Evolutionary conservation across 2,797 vertebrate genomes (phyloP), one percentile per base, ranked within the genome.

Genomic region (Australoheros facetus): DNA sequence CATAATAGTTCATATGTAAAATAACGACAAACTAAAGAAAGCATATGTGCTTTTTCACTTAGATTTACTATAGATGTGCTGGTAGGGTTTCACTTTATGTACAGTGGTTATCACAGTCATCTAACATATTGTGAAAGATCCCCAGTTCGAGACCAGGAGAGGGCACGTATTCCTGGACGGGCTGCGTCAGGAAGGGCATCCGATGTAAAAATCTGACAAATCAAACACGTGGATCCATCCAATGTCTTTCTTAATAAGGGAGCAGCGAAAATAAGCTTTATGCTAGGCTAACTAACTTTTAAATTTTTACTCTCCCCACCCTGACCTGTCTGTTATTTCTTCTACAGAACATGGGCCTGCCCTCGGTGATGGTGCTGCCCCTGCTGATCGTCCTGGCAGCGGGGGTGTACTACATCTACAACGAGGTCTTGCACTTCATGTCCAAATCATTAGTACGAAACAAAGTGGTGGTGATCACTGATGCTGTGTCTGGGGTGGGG

Each of bases 381-480:
- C 42, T 99, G 91, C 94, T 99, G 71, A 92, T 99, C 4, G 89
- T 98, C 45, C 91, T 96, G 48, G 95, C 97, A 58, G 97, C 97
- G 0, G 97, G 97, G 28, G 58, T 98, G 21, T 96, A 98, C 87
- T 98, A 97, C 87, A 94, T 99, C 90, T 99, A 98, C 91, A 97
- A 97, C 69, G 94, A 97, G 89, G 90, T 97, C 80, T 91, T 94
- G 76, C 95, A 94, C 79, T 94, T 97, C 78, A 96, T 98, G 96
- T 97, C 97, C 79, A 97, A 96, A 87, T 97, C 97, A 56, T 93
- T 95, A 0, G 96, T 98, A 88, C 95, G 95, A 83, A 99, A 98
- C 94, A 98, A 98, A 91, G 98, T 99, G 71, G 97, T 99, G 84
- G 97, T 99, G 89, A 97, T 99, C 88, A 97, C 97, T 0, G 98